Conservation (phyloP, 2,888 invertebrate genomes). For the Liopterus haemorrhoidalis region DNA sequence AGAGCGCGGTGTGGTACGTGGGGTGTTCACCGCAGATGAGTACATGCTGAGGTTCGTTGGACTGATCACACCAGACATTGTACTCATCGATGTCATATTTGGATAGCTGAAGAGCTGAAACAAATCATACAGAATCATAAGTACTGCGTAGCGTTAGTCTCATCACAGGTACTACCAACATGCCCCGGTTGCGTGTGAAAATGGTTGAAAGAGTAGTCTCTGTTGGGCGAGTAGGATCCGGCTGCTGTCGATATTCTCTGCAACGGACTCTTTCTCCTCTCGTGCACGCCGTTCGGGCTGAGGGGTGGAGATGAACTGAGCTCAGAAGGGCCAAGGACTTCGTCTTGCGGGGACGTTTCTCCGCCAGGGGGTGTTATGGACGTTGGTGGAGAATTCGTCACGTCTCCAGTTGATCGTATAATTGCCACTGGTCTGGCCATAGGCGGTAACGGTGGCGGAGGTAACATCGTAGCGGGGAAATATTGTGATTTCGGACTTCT, state of each 20-base stretch:
- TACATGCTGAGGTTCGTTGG: slow-evolving; percentile 83
- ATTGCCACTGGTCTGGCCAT: slow-evolving; percentile 96
- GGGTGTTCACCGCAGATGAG: slow-evolving; percentile 59
- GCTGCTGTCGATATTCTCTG: slow-evolving; percentile 39
- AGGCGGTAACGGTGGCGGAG: slow-evolving; percentile 90
- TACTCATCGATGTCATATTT: slow-evolving; percentile 71
- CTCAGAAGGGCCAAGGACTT: slow-evolving; percentile 40
- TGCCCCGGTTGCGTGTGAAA: slow-evolving; percentile 88
- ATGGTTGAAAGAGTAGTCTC: slow-evolving; percentile 79
- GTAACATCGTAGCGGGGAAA: slow-evolving; percentile 88
- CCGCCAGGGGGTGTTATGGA: slow-evolving; percentile 54
- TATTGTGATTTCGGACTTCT: slow-evolving; percentile 75
- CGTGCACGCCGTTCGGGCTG: slow-evolving; percentile 43
- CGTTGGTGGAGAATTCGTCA: slow-evolving; percentile 58
- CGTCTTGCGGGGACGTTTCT: slow-evolving; percentile 43
- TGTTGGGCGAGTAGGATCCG: slow-evolving; percentile 41
- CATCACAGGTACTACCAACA: slow-evolving; percentile 50
- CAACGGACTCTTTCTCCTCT: slow-evolving; percentile 42
- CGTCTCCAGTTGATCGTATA: slow-evolving; percentile 75
- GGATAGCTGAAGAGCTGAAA: slow-evolving; percentile 89
- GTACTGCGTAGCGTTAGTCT: not conserved
- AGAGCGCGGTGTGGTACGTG: slow-evolving; percentile 60
- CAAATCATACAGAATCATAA: slow-evolving; percentile 16
- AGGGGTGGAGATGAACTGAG: slow-evolving; percentile 45
- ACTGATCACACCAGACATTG: slow-evolving; percentile 79